Evolutionary conservation across 1,140 invertebrate species (phyloP).

Genomic region (Propsilocerus akamusi): DNA sequence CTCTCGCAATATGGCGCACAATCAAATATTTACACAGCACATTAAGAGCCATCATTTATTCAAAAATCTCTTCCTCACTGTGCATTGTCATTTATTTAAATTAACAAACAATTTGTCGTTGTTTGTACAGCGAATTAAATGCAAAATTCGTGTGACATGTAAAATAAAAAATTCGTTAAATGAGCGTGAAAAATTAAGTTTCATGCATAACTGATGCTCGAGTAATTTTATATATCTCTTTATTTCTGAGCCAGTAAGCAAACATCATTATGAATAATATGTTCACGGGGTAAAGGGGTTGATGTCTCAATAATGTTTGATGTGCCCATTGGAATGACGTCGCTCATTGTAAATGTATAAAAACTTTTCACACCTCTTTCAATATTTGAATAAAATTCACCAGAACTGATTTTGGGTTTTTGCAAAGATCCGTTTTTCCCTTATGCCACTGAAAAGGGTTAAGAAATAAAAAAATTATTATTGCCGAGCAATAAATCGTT

Average conservation of each 20-base stretch:
- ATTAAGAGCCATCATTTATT: too few relatives aligned
- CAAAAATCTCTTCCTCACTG: too few relatives aligned
- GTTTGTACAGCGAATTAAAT: constrained; percentile 1
- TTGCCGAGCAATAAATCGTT: neutral
- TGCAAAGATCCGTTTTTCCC: too few relatives aligned
- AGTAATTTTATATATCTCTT: neutral
- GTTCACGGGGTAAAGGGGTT: neutral
- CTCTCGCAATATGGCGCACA: too few relatives aligned
- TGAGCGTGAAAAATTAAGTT: neutral
- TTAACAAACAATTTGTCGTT: neutral
- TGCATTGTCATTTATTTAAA: neutral
- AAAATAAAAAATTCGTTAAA: neutral
- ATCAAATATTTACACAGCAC: too few relatives aligned
- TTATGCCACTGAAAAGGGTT: too few relatives aligned
- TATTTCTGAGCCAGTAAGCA: neutral
- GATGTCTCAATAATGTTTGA: neutral
- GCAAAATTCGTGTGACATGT: neutral
- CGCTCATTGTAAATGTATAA: neutral
- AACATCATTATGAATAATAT: neutral
- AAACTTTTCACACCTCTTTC: neutral
- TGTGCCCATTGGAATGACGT: neutral
- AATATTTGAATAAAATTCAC: constrained; percentile 2
- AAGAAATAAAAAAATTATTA: neutral
- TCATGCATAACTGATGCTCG: neutral
- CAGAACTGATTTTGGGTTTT: neutral